Base-by-base conservation (phyloP, 2,888 invertebrate species). In the Thysanoteuthis rhombus region DNA sequence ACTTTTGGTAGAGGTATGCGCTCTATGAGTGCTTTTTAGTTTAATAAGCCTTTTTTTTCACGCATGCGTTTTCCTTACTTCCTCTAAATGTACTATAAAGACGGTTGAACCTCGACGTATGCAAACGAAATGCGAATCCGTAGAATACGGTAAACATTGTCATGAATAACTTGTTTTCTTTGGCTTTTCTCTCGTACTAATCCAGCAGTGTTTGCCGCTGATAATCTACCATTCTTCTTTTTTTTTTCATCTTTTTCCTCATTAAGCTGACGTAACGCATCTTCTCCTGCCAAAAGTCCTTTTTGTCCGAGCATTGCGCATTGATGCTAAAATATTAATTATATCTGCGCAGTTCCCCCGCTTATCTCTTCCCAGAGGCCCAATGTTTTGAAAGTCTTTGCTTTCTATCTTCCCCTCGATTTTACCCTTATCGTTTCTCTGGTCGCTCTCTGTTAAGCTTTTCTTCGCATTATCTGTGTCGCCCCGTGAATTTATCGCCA, bases 341-440 rank as follows among this genome's bases (percentile, higher is more conserved):
- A 75, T 75, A 75, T 75, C 75, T n/a, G 75, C 75, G 75, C 75
- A 75, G n/a, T 75, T 75, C 16, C 25, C n/a, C 75, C n/a, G 75
- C 75, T 75, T 75, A 75, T 75, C 75, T 75, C n/a, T 75, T 75
- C 75, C 75, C 75, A 75, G n/a, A n/a, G 75, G 75, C n/a, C n/a
- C 75, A 36, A n/a, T 75, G 75, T n/a, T 75, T n/a, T n/a, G 75
- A 75, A 75, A 75, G 75, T 75, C 75, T 16, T 75, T 36, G 12
- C 1, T 12, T 16, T n/a, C n/a, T n/a, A 16, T 75, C n/a, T n/a
- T n/a, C 2, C 12, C 19, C n/a, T n/a, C 75, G n/a, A 16, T 75
- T n/a, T 52, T 36, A 1, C 19, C 75, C n/a, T n/a, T 75, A n/a
- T 52, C 52, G 22, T 28, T 47, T 47, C 47, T 47, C 22, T 47